These are phyloP conservation scores for Anas acuta DNA, from an alignment of 2,797 vertebrate genomes.

Conservation along the genomic window DNA sequence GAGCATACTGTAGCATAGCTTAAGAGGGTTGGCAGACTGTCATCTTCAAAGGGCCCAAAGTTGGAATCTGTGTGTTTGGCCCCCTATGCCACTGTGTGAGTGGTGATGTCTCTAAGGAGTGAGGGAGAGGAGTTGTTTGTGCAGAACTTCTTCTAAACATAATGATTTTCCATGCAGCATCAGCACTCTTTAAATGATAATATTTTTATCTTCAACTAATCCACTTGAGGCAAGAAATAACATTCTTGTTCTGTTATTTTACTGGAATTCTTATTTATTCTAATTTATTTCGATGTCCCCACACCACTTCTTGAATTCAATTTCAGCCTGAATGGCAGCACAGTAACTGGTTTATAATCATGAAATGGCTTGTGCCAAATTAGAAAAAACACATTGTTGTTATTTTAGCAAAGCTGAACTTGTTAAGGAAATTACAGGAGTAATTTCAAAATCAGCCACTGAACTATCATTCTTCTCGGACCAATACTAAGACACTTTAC, in stretches of 20 bases:
- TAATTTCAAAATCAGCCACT: background rate
- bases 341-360: slow-evolving; percentile 4
- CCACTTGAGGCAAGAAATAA: slow-evolving; percentile 45
- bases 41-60: background rate
- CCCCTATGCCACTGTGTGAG: background rate
- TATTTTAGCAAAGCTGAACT: slow-evolving; percentile 39
- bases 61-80: background rate
- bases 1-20: background rate
- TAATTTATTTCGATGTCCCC: slow-evolving; percentile 49
- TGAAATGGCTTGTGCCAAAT: slow-evolving; percentile 8
- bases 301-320: slow-evolving; percentile 52
- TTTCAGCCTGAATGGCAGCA: background rate
- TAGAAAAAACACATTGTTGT: slow-evolving; percentile 4
- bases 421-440: background rate
- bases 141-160: slow-evolving; percentile 8
- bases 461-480: background rate
- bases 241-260: slow-evolving; percentile 54
- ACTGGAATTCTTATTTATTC: slow-evolving; percentile 43
- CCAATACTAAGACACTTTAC: background rate
- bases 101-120: background rate
- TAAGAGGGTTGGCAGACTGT: background rate
- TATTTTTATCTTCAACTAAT: slow-evolving; percentile 60
- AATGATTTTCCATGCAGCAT: slow-evolving; percentile 8
- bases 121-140: background rate
- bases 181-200: slow-evolving; percentile 39